Evolutionary conservation across 2,888 invertebrate genomes (phyloP).

Genomic region (Shargacucullia verbasci): DNA sequence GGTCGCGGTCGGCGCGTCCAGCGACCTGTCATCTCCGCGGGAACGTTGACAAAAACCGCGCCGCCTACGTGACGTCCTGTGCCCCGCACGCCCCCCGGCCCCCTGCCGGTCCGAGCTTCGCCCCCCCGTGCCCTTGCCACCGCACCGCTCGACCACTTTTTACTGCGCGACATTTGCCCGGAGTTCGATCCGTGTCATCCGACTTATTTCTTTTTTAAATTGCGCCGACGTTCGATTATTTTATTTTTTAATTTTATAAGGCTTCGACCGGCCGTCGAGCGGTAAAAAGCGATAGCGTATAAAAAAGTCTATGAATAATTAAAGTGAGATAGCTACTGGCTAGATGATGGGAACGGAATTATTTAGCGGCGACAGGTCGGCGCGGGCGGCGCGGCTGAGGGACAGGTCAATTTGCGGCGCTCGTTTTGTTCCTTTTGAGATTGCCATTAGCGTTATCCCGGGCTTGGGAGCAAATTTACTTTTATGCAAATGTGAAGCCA

Average conservation of each 20-base stretch:
- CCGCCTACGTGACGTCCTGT: slow-evolving; percentile 89
- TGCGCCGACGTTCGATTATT: slow-evolving; percentile 84
- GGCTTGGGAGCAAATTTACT: slow-evolving; percentile 67
- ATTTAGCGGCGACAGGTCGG: slow-evolving; percentile 85
- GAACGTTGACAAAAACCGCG: slow-evolving; percentile 89
- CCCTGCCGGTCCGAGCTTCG: slow-evolving; percentile 43
- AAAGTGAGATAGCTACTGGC: slow-evolving; percentile 88
- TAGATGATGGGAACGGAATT: slow-evolving; percentile 88
- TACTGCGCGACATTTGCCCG: slow-evolving; percentile 89
- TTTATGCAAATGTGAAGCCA: slow-evolving; percentile 73
- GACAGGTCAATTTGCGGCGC: slow-evolving; percentile 87
- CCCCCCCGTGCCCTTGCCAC: slow-evolving; percentile 59
- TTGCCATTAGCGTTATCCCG: slow-evolving; percentile 69
- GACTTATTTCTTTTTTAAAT: slow-evolving; percentile 89
- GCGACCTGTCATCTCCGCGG: slow-evolving; percentile 89
- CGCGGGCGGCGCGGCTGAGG: slow-evolving; percentile 76
- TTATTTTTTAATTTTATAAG: slow-evolving; percentile 87
- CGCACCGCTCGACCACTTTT: slow-evolving; percentile 85
- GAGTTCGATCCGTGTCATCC: slow-evolving; percentile 89
- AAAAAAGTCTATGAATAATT: slow-evolving; percentile 89
- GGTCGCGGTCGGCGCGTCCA: slow-evolving; percentile 83
- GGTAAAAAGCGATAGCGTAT: slow-evolving; percentile 86
- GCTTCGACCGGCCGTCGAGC: slow-evolving; percentile 81
- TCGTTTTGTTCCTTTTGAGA: slow-evolving; percentile 76
- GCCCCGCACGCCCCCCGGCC: slow-evolving; percentile 54